Evolutionary conservation across 2,113 vertebrate species (phyloP), one percentile per base, ranked within the genome.

Genomic region (Phalacrocorax pelagicus): DNA sequence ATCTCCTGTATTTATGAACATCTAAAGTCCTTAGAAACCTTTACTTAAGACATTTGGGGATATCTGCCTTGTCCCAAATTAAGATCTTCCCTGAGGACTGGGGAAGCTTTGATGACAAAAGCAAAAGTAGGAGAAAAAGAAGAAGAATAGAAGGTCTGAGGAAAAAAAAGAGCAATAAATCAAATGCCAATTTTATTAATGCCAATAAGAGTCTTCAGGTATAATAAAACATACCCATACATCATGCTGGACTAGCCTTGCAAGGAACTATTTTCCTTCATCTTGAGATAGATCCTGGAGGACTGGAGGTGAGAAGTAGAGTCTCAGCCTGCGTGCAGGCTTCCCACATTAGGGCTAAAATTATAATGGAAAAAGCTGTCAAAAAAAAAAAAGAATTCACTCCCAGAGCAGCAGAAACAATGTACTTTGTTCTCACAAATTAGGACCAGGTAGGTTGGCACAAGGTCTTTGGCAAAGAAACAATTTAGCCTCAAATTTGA

Each of bases 401-500:
- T 77, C 81, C 49, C 54, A 89, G 86, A 90, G 52, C 87, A 83
- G 65, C 81, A 96, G 77, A 93, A 95, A 95, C 71, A 80, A 94
- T 22, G 57, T 29, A 84, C 92, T 97, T 97, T 97, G 95, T 95
- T 97, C 92, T 97, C 94, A 91, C 90, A 97, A 96, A 98, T 86
- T 96, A 92, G 44, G 94, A 97, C 94, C 97, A 97, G 96, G 97
- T 97, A 98, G 85, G 69, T 26, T 96, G 95, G 96, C 94, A 96
- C 61, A 20, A 71, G 46, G 54, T 94, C 80, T 75, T 75, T 88
- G 94, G 90, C 94, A 96, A 86, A 95, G 74, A 90, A 94, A 88
- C 36, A 74, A 61, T 69, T 96, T 71, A 78, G 42, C 85, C 69
- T 92, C 94, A 89, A 95, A 96, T 92, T 93, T 92, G 94, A 97